A percentile compares a stretch with the other conserved stretches of the same genome.
These are phyloP conservation scores for Ramphastos sulfuratus DNA, from an alignment of 2,113 vertebrate genomes.

Conservation along the genomic window DNA sequence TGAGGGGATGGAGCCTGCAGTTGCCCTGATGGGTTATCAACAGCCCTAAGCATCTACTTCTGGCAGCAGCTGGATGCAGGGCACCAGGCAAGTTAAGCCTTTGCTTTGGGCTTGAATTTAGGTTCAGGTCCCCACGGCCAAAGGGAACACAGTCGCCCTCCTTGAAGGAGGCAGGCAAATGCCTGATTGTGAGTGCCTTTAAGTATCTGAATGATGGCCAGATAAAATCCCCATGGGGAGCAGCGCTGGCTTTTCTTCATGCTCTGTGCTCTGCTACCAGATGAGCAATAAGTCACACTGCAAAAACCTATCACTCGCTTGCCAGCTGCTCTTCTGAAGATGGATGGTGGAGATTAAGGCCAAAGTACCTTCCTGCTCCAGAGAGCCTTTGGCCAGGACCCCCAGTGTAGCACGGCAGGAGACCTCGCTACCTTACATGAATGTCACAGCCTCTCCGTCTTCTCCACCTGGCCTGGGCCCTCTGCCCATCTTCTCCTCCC, in stretches of 20 bases:
- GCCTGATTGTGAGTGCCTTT: not conserved
- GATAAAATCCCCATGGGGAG: conserved; percentile 28
- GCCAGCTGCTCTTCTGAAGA: conserved; percentile 64
- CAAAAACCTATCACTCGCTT: conserved; percentile 51
- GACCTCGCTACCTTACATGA: not conserved
- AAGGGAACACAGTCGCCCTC: not conserved
- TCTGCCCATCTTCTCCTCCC: not conserved
- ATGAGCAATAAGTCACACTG: conserved; percentile 65
- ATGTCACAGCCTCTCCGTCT: not conserved
- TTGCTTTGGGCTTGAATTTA: not conserved
- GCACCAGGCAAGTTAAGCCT: not conserved
- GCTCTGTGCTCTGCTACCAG: conserved; percentile 38
- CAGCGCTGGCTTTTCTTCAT: not conserved
- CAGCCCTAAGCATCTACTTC: not conserved
- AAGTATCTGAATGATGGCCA: conserved; percentile 50
- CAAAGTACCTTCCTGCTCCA: conserved; percentile 19
- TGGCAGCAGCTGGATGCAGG: not conserved
- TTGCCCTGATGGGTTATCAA: not conserved
- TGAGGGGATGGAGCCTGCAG: not conserved
- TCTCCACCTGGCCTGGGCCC: not conserved
- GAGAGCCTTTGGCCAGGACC: conserved; percentile 36
- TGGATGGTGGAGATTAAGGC: conserved; percentile 54
- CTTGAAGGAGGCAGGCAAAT: not conserved
- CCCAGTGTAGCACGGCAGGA: not conserved
- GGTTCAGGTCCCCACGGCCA: not conserved